phyloP scores from a whole-genome alignment of 2,888 invertebrate species.

The Microplitis deprimator region DNA sequence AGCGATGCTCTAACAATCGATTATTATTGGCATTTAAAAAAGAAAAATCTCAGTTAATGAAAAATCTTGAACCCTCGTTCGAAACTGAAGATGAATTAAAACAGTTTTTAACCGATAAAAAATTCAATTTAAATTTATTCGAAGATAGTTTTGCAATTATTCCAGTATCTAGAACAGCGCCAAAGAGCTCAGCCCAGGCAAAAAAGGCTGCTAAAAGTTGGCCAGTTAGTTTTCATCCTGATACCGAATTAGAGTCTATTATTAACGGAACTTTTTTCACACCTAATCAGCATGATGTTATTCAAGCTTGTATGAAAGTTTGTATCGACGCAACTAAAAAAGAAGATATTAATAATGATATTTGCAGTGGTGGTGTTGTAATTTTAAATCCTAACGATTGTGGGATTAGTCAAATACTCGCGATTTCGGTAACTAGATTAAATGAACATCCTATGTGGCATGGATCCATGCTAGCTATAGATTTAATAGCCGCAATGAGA shows the following conservation, averaged over 20 bases:
- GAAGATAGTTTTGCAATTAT: constrained; percentile 73
- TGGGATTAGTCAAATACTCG: constrained; percentile 75
- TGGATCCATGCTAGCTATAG: constrained; percentile 87
- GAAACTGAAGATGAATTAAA: constrained; percentile 67
- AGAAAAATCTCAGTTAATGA: constrained; percentile 44
- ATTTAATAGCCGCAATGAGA: constrained; percentile 87
- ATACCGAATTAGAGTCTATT: constrained; percentile 81
- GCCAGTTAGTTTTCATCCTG: constrained; percentile 90
- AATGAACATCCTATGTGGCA: constrained; percentile 83
- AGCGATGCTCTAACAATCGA: constrained; percentile 78
- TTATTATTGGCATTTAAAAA: constrained; percentile 74
- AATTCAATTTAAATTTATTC: constrained; percentile 73
- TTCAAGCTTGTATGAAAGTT: constrained; percentile 76
- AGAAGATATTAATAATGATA: constrained; percentile 55
- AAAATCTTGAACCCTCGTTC: constrained; percentile 30
- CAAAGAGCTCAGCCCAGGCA: constrained; percentile 80
- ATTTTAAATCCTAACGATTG: constrained; percentile 81
- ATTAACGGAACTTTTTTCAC: constrained; percentile 77
- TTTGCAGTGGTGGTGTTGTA: constrained; percentile 74
- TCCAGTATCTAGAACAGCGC: constrained; percentile 76
- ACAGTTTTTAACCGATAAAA: constrained; percentile 68
- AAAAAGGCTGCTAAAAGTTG: constrained; percentile 77
- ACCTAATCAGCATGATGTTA: constrained; percentile 72
- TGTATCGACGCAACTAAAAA: constrained; percentile 73
- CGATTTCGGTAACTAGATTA: constrained; percentile 77